Percentiles rank a stretch among this genome's conserved stretches.
phyloP scores from a whole-genome alignment of 2,797 vertebrate genomes.

The Megalops cyprinoides region DNA sequence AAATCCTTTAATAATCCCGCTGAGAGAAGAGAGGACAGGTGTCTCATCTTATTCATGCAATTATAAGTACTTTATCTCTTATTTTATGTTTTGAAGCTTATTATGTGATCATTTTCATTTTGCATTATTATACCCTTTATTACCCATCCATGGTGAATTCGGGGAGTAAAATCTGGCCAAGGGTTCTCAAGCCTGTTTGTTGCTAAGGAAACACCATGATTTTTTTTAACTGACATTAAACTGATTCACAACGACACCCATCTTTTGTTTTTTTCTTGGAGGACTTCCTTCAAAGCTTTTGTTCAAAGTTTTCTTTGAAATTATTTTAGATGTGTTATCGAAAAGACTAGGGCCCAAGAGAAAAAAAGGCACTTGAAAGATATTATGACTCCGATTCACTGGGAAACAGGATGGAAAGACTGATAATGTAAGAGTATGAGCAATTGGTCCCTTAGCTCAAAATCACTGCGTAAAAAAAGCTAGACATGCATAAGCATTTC shows the following conservation, averaged over 20 bases:
- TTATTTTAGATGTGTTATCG: background rate
- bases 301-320: slow-evolving; percentile 4
- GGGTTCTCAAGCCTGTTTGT: slow-evolving; percentile 20
- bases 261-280: background rate
- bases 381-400: background rate
- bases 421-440: background rate
- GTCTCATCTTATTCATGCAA: slow-evolving; percentile 17
- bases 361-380: background rate
- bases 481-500: background rate
- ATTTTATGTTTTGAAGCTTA: slow-evolving; percentile 22
- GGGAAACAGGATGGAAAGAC: background rate
- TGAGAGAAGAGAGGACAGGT: background rate
- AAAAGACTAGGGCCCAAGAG: background rate
- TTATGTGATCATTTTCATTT: slow-evolving; percentile 12
- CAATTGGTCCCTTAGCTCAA: background rate
- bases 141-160: slow-evolving; percentile 19
- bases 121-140: background rate
- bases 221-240: background rate
- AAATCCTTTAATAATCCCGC: slow-evolving; percentile 22
- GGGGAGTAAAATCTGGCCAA: slow-evolving; percentile 21
- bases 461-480: background rate
- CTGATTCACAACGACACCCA: slow-evolving; percentile 10
- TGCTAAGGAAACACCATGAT: slow-evolving; percentile 25
- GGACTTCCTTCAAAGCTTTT: background rate
- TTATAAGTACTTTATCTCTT: background rate